phyloP scores from a whole-genome alignment of 92 coral and sea anemone genomes.

The Virgularia gustaviana region DNA sequence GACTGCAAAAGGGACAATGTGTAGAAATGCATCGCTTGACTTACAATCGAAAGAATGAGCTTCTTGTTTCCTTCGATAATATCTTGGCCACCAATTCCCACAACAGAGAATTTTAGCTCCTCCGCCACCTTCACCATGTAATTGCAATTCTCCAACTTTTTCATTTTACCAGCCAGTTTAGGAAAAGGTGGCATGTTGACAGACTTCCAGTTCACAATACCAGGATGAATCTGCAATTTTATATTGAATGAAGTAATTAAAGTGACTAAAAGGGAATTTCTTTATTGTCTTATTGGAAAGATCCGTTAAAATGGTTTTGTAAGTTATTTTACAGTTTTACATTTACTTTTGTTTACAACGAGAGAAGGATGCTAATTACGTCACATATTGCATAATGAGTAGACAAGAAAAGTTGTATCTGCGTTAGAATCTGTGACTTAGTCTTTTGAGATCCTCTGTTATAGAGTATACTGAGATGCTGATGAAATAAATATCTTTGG shows the following conservation, averaged over 20 bases:
- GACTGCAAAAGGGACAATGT: conserved; percentile 78
- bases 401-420: too few species aligned
- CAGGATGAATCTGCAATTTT: conserved; percentile 60
- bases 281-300: too few species aligned
- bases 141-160: conserved; percentile 88
- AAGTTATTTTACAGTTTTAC: too few species aligned
- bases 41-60: conserved; percentile 72
- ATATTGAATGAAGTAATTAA: background rate
- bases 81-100: conserved; percentile 93
- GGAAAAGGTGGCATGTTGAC: conserved; percentile 87
- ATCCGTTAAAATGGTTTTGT: too few species aligned
- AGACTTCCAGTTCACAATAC: conserved; percentile 77
- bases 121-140: conserved; percentile 73
- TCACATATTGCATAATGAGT: too few species aligned
- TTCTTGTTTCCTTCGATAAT: conserved; percentile 70
- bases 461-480: too few species aligned
- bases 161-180: conserved; percentile 84
- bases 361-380: too few species aligned
- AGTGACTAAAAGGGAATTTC: background rate
- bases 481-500: too few species aligned
- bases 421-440: too few species aligned
- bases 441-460: too few species aligned
- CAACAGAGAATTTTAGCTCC: conserved; percentile 80
- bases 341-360: too few species aligned
- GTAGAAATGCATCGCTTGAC: conserved; percentile 96